Percentiles rank a stretch among this genome's conserved stretches.
Evolutionary conservation across 2,113 vertebrate genomes (phyloP).

Genomic region (Columba livia): DNA sequence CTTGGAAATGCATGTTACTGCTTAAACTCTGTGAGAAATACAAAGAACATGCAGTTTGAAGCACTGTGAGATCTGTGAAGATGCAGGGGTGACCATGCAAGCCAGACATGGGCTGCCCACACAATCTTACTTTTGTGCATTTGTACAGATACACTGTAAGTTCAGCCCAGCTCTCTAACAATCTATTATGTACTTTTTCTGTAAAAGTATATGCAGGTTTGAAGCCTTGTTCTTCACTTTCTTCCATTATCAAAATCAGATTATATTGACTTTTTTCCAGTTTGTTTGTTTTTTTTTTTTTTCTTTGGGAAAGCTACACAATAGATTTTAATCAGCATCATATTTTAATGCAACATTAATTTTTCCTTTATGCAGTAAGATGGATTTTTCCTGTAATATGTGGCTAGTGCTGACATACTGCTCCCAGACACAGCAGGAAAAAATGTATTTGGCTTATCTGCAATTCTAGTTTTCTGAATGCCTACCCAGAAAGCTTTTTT

Average conservation of each 20-base stretch:
- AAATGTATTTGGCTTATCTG: neutral
- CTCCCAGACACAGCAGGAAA: neutral
- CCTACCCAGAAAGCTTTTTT: neutral
- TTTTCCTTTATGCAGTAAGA: neutral
- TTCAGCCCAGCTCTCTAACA: neutral
- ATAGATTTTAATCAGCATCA: neutral
- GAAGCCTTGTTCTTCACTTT: neutral
- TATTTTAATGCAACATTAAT: neutral
- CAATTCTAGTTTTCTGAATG: neutral
- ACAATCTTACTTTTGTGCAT: neutral
- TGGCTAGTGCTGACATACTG: rapidly evolving
- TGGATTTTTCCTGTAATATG: neutral
- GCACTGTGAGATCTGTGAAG: too few relatives aligned
- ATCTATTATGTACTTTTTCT: rapidly evolving
- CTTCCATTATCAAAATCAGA: rapidly evolving
- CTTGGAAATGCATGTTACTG: neutral
- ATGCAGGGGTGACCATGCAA: neutral
- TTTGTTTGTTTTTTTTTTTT: neutral
- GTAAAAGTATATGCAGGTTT: rapidly evolving
- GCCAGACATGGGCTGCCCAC: rapidly evolving
- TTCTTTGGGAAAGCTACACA: neutral
- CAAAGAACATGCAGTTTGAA: neutral
- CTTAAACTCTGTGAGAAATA: neutral
- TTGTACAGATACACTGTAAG: rapidly evolving
- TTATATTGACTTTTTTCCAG: neutral